Conservation (phyloP, 1,140 invertebrate species). For the Drosophila paulistorum region DNA sequence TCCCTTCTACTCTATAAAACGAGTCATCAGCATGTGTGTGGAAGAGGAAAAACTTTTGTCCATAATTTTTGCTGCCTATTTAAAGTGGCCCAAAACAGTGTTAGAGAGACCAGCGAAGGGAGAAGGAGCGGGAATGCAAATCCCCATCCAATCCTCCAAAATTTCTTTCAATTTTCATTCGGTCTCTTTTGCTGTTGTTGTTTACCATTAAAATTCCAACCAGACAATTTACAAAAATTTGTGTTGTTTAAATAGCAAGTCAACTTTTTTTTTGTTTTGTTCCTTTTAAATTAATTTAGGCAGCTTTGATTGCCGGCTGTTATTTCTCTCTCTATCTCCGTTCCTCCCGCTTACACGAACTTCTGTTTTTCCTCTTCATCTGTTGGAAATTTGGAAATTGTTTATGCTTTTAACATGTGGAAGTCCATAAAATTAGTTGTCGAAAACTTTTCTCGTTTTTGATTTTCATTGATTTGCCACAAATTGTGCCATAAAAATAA, state of each 20-base stretch:
- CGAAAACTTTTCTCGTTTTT: conserved; percentile 8
- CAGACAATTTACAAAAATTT: conserved; percentile 79
- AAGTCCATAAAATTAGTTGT: conserved; percentile 58
- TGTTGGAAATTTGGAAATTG: conserved; percentile 31
- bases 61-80: conserved; percentile 76
- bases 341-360: background rate
- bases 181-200: conserved; percentile 28
- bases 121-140: background rate
- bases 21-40: conserved; percentile 54
- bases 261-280: conserved; percentile 38
- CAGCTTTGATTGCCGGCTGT: conserved; percentile 69
- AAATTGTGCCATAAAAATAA: conserved; percentile 76
- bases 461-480: conserved; percentile 77
- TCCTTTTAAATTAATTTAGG: conserved; percentile 78
- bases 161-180: conserved; percentile 18
- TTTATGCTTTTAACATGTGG: conserved; percentile 68
- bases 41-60: conserved; percentile 63
- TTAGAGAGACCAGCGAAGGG: background rate
- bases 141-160: conserved; percentile 6
- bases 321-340: background rate
- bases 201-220: conserved; percentile 78
- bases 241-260: conserved; percentile 75
- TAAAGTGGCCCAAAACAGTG: conserved; percentile 52
- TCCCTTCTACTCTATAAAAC: background rate
- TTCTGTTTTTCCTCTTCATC: conserved; percentile 42